A percentile compares a stretch with the other conserved stretches of the same genome.
phyloP scores from a whole-genome alignment of 2,797 vertebrate genomes.

The Dromococcyx pavoninus region DNA sequence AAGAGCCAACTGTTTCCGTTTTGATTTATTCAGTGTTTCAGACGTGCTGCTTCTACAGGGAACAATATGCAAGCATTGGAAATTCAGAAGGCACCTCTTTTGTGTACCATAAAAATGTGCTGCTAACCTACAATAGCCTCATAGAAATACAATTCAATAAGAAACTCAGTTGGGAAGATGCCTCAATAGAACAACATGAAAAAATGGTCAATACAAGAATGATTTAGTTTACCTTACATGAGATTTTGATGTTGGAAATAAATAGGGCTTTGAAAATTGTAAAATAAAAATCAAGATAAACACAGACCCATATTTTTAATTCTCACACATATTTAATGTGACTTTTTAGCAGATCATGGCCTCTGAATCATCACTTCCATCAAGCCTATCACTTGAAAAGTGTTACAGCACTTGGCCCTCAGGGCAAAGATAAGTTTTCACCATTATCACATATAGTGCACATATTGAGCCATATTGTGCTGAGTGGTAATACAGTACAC shows the following conservation, averaged over 20 bases:
- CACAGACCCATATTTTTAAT: constrained; percentile 79
- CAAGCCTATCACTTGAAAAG: constrained; percentile 75
- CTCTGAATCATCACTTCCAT: constrained; percentile 76
- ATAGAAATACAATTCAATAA: constrained; percentile 88
- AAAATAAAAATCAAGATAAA: constrained; percentile 82
- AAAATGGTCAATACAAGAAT: constrained; percentile 84
- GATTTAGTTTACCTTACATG: constrained; percentile 83
- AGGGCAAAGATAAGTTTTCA: constrained; percentile 85
- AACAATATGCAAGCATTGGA: constrained; percentile 84
- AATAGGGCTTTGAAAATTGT: constrained; percentile 80
- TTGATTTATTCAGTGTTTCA: constrained; percentile 87
- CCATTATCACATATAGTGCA: constrained; percentile 78
- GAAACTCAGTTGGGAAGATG: constrained; percentile 85
- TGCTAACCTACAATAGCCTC: constrained; percentile 87
- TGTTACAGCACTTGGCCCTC: constrained; percentile 77
- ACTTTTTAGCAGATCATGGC: constrained; percentile 67
- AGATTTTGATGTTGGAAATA: constrained; percentile 80
- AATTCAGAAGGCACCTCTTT: constrained; percentile 86
- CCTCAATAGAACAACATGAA: constrained; percentile 80
- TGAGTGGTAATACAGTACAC: constrained; percentile 80
- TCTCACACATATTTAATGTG: constrained; percentile 78
- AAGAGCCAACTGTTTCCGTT: constrained; percentile 78
- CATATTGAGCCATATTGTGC: constrained; percentile 78
- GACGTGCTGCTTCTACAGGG: constrained; percentile 78
- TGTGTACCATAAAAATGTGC: constrained; percentile 85